These are phyloP conservation scores for Cephonodes hylas DNA, from an alignment of 2,888 invertebrate species.

Conservation along the genomic window DNA sequence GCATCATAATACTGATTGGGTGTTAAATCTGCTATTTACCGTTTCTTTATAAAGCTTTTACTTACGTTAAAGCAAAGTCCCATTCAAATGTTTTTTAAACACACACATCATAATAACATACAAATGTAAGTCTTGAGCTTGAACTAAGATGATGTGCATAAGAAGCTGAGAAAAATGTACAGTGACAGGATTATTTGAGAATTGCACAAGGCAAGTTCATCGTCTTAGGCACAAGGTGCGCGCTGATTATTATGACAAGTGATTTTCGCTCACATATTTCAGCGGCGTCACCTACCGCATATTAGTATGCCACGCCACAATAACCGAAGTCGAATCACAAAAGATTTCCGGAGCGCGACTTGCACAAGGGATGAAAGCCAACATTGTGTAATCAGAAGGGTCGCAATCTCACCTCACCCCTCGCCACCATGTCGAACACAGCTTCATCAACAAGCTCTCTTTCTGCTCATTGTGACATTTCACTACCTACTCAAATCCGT, in stretches of 20 bases:
- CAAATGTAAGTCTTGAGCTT: too few relatives aligned
- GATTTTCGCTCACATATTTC: slow-evolving; percentile 62
- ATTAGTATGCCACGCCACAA: slow-evolving; percentile 78
- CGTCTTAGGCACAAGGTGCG: slow-evolving; percentile 25
- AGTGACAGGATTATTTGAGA: background rate
- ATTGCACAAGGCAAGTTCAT: too few relatives aligned
- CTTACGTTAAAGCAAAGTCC: too few relatives aligned
- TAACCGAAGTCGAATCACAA: slow-evolving; percentile 80
- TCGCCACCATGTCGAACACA: slow-evolving; percentile 68
- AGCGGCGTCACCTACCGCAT: slow-evolving; percentile 62
- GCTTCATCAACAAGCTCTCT: slow-evolving; percentile 77
- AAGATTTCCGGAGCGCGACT: slow-evolving; percentile 80
- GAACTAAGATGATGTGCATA: background rate
- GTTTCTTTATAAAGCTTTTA: too few relatives aligned
- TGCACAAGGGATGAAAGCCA: slow-evolving; percentile 79
- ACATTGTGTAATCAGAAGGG: slow-evolving; percentile 81
- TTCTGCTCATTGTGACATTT: slow-evolving; percentile 72
- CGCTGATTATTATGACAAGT: slow-evolving; percentile 45
- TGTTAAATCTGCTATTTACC: too few relatives aligned
- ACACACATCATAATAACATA: too few relatives aligned
- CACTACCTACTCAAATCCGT: slow-evolving; percentile 33
- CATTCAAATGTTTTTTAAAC: too few relatives aligned
- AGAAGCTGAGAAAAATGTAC: background rate
- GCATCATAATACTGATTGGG: too few relatives aligned
- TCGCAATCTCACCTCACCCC: slow-evolving; percentile 76